Conservation (phyloP, 2,888 invertebrate species). For the Microctonus brassicae region DNA sequence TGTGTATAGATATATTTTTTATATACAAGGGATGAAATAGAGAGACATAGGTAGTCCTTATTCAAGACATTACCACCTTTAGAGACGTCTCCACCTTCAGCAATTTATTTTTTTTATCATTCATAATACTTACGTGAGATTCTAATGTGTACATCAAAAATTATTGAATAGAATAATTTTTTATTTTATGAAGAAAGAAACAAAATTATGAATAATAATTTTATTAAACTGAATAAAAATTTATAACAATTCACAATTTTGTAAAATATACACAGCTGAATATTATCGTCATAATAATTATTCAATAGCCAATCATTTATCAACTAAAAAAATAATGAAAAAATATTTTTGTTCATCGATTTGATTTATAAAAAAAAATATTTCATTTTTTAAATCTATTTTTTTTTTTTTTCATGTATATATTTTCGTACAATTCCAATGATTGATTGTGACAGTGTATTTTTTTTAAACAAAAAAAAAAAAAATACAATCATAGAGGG, state of each 20-base stretch:
- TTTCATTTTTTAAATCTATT: not conserved
- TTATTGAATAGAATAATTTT: too few species aligned
- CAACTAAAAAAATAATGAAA: too few species aligned
- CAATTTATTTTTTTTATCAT: not conserved
- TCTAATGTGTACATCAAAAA: too few species aligned
- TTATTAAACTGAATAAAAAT: too few species aligned
- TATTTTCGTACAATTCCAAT: not conserved
- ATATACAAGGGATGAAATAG: constrained; percentile 1
- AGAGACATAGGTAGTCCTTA: constrained; percentile 48
- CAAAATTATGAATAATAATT: too few species aligned
- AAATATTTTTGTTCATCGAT: too few species aligned
- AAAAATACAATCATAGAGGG: constrained; percentile 26
- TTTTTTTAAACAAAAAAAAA: constrained; percentile 1
- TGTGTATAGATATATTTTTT: constrained; percentile 35
- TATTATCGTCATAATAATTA: too few species aligned
- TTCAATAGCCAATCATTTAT: too few species aligned
- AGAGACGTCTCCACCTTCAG: constrained; percentile 34
- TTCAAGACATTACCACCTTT: constrained; percentile 64
- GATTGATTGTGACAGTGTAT: not conserved
- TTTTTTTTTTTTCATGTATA: not conserved
- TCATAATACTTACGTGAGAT: not conserved
- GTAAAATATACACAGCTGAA: too few species aligned
- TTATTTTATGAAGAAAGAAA: too few species aligned
- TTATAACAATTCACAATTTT: too few species aligned
- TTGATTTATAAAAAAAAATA: too few species aligned